Base-by-base conservation (phyloP, 2,888 invertebrate species). In the Gortyna flavago region DNA sequence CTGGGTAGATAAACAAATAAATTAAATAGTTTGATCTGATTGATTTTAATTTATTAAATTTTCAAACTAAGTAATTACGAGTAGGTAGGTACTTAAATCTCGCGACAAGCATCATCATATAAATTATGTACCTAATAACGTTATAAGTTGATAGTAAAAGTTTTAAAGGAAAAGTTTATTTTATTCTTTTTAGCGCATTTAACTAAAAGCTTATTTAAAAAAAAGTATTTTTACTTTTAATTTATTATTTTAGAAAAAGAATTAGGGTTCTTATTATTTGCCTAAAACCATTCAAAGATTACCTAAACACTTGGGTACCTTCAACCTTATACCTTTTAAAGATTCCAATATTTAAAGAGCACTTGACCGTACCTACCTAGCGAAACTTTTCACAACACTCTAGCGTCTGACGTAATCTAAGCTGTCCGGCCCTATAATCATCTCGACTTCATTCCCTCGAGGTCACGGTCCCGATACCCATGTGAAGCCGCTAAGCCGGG, bases 391-490 rank as follows among this genome's bases (percentile, higher is more conserved):
- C 29, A 38, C 44, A 78, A 35, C 13, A 41, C 13, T 48, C 48
- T 9, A 1, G 16, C 6, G 11, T 29, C 9, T 57, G 21, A 21
- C 9, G 18, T n/a, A 44, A 48, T 41, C 21, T 32, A 64, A 80
- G 66, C 38, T 65, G 35, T 54, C 64, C 48, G 48, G 62, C 41
- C 67, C 57, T 68, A 44, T 16, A 65, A 59, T 18, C 29, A 59
- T 62, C 29, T 61, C 9, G 48, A 13, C 48, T 65, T 25, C 44
- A 48, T n/a, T 48, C n/a, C 21, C n/a, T 68, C 38, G 35, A 84
- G 80, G 80, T 69, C 68, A 72, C 18, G 68, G 64, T 84, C 68
- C 13, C 68, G 65, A 61, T 84, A n/a, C 57, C 51, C 7, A 35
- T 35, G 64, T 72, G 57, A 54, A 51, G 41, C 21, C 62, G 48